A percentile compares a stretch with the other conserved stretches of the same genome.
Evolutionary conservation across 2,888 invertebrate genomes (phyloP).

Genomic region (Xanthorhoe designata): DNA sequence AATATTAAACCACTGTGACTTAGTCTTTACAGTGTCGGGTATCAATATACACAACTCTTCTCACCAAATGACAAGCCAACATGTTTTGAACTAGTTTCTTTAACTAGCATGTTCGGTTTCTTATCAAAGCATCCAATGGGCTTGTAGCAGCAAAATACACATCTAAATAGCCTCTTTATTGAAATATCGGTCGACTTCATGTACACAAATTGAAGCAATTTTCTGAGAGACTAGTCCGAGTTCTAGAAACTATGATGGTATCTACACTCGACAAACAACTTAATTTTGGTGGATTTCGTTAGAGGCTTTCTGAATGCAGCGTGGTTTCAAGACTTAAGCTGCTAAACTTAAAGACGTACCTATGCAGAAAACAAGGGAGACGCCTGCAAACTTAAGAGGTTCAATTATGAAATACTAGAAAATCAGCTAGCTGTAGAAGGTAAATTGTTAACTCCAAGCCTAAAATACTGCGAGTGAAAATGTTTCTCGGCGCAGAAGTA

Average conservation of each 20-base stretch:
- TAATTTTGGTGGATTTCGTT: too few relatives aligned
- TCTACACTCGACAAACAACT: too few relatives aligned
- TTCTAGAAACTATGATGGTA: background rate
- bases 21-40: background rate
- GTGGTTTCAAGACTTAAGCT: background rate
- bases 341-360: too few relatives aligned
- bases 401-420: conserved; percentile 16
- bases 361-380: conserved; percentile 8
- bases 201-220: conserved; percentile 27
- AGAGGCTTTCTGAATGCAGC: too few relatives aligned
- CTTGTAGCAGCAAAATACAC: conserved; percentile 18
- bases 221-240: background rate
- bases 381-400: too few relatives aligned
- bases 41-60: background rate
- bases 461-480: conserved; percentile 9
- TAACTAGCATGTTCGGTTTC: conserved; percentile 1
- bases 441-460: conserved; percentile 12
- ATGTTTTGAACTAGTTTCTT: background rate
- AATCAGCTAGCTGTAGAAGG: conserved; percentile 14
- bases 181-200: background rate
- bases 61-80: conserved; percentile 4
- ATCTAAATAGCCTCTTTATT: conserved; percentile 25
- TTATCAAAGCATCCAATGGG: conserved; percentile 16
- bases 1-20: background rate
- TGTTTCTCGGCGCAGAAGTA: background rate